phyloP scores from a whole-genome alignment of 2,888 invertebrate genomes.

The Folsomia candida region DNA sequence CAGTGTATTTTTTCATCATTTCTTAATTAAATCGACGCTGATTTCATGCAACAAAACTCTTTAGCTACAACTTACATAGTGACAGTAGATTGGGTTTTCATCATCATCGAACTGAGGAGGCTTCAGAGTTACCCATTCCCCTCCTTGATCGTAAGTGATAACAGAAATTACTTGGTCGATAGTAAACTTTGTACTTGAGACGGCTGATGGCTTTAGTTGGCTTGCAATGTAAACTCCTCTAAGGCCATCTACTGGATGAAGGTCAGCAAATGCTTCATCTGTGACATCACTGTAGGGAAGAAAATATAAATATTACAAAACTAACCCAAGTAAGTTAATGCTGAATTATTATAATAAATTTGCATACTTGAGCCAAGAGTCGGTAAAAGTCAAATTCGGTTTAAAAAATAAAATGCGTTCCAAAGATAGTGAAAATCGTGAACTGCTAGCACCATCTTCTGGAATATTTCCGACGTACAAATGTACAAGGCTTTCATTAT shows the following conservation, averaged over 20 bases:
- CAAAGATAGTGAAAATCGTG: constrained; percentile 74
- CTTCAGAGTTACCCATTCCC: constrained; percentile 72
- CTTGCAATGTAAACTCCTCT: constrained; percentile 87
- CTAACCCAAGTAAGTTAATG: no score
- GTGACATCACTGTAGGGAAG: constrained; percentile 66
- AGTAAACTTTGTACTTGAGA: constrained; percentile 53
- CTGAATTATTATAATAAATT: constrained; percentile 1
- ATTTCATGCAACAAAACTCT: no score
- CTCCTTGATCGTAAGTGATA: constrained; percentile 84
- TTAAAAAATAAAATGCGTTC: constrained; percentile 79
- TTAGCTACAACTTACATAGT: constrained; percentile 53
- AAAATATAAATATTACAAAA: no score
- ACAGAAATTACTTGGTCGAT: constrained; percentile 74
- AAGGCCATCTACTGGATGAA: constrained; percentile 82
- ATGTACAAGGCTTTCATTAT: constrained; percentile 69
- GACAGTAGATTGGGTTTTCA: constrained; percentile 68
- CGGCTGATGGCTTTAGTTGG: constrained; percentile 60
- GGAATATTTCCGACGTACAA: constrained; percentile 71
- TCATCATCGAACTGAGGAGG: constrained; percentile 69
- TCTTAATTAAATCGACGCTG: not conserved
- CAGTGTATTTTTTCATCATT: constrained; percentile 25
- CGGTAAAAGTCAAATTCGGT: constrained; percentile 75
- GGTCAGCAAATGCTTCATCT: constrained; percentile 79
- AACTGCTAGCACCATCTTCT: constrained; percentile 57
- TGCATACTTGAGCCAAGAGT: constrained; percentile 77